Base-by-base conservation (phyloP, 2,888 invertebrate genomes). In the Serripes groenlandicus region DNA sequence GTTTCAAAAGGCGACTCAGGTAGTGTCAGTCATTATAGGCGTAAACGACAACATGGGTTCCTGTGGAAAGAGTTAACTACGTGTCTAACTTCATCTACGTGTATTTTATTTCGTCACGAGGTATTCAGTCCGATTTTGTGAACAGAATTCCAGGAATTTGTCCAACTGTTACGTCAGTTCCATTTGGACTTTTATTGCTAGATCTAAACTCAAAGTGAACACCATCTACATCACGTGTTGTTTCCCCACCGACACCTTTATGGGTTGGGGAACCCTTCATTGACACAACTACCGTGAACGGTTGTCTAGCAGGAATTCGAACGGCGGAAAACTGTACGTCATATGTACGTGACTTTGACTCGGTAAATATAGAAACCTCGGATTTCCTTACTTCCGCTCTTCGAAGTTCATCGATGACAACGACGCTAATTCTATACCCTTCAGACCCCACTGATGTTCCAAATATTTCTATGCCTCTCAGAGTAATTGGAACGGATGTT, bases 131-230 rank as follows among this genome's bases (percentile, higher is more conserved):
- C 5, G 86, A 84, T 28, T 75, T 86, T 35, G 75, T 84, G 64
- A 86, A 86, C 21, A 86, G 68, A 11, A 86, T 34, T 0, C 64
- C 32, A 23, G 86, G 80, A 58, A 86, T 84, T 21, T 86, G 86
- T 15, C 86, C 86, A 9, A 86, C 80, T 3, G 79, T 84, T 32
- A 86, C 73, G 74, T 78, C 86, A 37, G 86, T 86, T 52, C 86
- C 84, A 62, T 86, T 86, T 9, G 84, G 82, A 64, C 86, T 86
- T 15, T 82, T 66, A 54, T 84, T 86, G 32, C 86, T 86, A 49
- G 79, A 54, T 7, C 30, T 60, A 62, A 86, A 86, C 49, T 86
- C 84, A 42, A 86, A 86, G 42, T 82, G 80, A 21, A 86, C 84
- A 34, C 84, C 86, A 54, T 80, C 80, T n/a, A 69, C 75, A 18